phyloP scores from a whole-genome alignment of 2,888 invertebrate genomes.

The Galerucella calmariensis region DNA sequence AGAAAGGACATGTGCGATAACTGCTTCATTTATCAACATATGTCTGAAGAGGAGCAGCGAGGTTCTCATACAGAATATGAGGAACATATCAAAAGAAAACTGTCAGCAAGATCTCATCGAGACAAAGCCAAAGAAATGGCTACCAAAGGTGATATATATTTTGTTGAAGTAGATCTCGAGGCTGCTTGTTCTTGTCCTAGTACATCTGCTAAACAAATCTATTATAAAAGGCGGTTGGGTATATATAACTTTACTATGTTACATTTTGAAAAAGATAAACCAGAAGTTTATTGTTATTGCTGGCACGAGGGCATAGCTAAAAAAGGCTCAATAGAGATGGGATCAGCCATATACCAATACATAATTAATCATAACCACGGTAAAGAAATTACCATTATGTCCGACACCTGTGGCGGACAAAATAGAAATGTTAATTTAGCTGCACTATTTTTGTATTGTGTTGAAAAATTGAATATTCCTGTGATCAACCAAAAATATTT shows the following conservation, averaged over 20 bases:
- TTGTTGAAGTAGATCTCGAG: neutral
- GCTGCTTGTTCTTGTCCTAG: neutral
- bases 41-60: neutral
- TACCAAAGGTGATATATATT: neutral
- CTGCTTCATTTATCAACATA: neutral
- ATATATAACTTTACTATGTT: slow-evolving; percentile 1
- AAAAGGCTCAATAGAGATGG: neutral
- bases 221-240: neutral
- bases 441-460: neutral
- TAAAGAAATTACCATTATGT: neutral
- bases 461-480: neutral
- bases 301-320: neutral
- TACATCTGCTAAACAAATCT: neutral
- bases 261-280: neutral
- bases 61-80: neutral
- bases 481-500: slow-evolving; percentile 2
- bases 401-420: neutral
- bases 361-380: neutral
- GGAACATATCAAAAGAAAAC: neutral
- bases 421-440: slow-evolving; percentile 3
- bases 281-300: neutral
- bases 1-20: neutral
- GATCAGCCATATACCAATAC: neutral
- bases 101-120: neutral
- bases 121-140: neutral